phyloP scores from a whole-genome alignment of 2,888 invertebrate genomes.

The Podabrus alpinus region DNA sequence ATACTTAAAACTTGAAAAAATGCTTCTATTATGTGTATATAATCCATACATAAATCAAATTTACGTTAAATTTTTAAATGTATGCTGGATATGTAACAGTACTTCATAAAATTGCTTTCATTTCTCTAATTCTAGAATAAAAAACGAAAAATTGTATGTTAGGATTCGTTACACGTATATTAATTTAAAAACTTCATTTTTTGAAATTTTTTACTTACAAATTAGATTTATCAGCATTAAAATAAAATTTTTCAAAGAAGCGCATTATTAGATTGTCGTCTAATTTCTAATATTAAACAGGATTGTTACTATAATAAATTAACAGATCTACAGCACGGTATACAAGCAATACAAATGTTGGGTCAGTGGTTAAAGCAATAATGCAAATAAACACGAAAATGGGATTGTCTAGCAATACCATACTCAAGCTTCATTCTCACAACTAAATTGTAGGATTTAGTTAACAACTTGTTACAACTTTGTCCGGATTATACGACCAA shows the following conservation, averaged over 20 bases:
- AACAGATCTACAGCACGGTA: neutral
- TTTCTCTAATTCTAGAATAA: neutral
- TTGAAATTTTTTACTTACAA: neutral
- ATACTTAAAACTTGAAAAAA: neutral
- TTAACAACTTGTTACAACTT: neutral
- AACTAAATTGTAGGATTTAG: neutral
- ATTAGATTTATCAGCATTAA: neutral
- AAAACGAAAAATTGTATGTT: neutral
- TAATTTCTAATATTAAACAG: neutral
- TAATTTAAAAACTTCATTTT: neutral
- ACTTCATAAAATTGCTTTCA: neutral
- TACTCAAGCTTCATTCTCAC: neutral
- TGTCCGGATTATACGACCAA: neutral
- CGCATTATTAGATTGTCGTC: neutral
- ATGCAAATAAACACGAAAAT: neutral
- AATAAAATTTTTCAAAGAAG: neutral
- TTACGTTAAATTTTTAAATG: neutral
- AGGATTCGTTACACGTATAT: neutral
- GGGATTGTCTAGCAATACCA: neutral
- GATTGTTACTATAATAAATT: neutral
- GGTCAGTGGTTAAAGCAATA: neutral
- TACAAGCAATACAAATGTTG: neutral
- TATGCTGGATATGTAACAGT: neutral
- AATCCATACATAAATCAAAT: neutral
- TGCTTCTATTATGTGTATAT: neutral